Base-by-base conservation (phyloP, 2,113 vertebrate genomes). In the Ammodramus savannarum region DNA sequence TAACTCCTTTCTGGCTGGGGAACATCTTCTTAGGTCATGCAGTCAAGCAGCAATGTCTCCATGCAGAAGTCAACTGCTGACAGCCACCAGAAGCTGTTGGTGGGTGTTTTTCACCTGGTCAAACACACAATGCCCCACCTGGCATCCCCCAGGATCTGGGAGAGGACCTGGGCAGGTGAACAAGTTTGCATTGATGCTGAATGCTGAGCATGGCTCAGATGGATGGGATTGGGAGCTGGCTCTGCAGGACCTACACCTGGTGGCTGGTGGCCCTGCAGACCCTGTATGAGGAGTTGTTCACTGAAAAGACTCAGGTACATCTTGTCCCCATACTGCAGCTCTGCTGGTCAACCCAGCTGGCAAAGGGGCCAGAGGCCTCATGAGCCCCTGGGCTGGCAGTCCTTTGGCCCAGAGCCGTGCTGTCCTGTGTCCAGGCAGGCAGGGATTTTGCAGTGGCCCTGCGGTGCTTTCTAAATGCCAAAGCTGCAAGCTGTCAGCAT, bases 291-390 rank as follows among this genome's bases (percentile, higher is more conserved):
- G 15, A 9, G 14, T 69, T 8, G 11, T 20, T 62, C 55, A 43
- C 54, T 19, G 16, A 31, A 65, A 84, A 65, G n/a, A 32, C 9
- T 87, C 21, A 41, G 27, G 12, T 22, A 19, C 2, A 14, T 43
- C 13, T n/a, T 39, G 8, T 48, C 27, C 48, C 16, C 2, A 0
- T 9, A 10, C 13, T 14, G 13, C 39, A 39, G 75, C 27, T 51
- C 17, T 80, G 49, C 39, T 68, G 82, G 36, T 54, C 34, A 8
- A 49, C 46, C 41, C 1, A 1, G 38, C 32, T 44, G 61, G n/a
- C 16, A 5, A 11, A 63, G 61, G 27, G 4, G 23, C 1, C 1
- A 21, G 57, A 74, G 13, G 13, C 43, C 36, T 18, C 0, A 0
- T 55, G 51, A 72, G 48, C 26, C 41, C 25, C 36, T 66, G 29